Evolutionary conservation across 2,888 invertebrate species (phyloP).

Genomic region (Lampropteryx suffumata): DNA sequence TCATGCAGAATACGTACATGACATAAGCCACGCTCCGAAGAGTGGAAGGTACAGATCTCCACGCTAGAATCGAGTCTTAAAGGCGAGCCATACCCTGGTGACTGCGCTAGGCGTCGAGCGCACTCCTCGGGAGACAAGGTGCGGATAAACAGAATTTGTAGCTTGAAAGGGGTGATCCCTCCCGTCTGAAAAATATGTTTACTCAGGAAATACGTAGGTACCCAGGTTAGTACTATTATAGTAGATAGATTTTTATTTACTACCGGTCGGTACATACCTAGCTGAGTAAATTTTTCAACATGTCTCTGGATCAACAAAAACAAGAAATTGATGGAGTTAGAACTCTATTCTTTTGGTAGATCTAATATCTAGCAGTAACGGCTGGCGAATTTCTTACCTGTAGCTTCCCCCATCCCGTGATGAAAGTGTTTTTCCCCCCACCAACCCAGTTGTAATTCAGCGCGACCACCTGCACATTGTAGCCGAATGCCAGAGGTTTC

Average conservation of each 20-base stretch:
- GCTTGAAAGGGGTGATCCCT: constrained; percentile 25
- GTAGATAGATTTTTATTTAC: too few species aligned
- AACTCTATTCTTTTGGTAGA: too few species aligned
- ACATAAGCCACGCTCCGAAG: constrained; percentile 39
- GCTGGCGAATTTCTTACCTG: constrained; percentile 33
- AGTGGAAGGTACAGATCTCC: constrained; percentile 44
- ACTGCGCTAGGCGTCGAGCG: too few species aligned
- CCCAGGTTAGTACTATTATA: too few species aligned
- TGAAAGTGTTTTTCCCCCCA: constrained; percentile 30
- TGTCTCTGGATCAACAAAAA: too few species aligned
- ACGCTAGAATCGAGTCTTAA: too few species aligned
- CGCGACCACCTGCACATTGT: constrained; percentile 26
- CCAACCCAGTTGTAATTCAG: constrained; percentile 32
- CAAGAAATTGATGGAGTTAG: too few species aligned
- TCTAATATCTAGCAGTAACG: too few species aligned
- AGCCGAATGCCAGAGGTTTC: constrained; percentile 18
- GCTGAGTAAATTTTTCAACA: too few species aligned
- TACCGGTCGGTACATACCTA: too few species aligned
- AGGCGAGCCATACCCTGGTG: too few species aligned
- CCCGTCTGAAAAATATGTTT: constrained; percentile 10
- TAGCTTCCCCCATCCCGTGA: constrained; percentile 50
- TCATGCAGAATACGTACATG: constrained; percentile 31
- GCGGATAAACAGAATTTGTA: constrained; percentile 30
- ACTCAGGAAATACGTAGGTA: too few species aligned
- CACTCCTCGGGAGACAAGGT: constrained; percentile 39